Conservation (phyloP, 2,113 vertebrate genomes). For the Sebastes fasciatus region DNA sequence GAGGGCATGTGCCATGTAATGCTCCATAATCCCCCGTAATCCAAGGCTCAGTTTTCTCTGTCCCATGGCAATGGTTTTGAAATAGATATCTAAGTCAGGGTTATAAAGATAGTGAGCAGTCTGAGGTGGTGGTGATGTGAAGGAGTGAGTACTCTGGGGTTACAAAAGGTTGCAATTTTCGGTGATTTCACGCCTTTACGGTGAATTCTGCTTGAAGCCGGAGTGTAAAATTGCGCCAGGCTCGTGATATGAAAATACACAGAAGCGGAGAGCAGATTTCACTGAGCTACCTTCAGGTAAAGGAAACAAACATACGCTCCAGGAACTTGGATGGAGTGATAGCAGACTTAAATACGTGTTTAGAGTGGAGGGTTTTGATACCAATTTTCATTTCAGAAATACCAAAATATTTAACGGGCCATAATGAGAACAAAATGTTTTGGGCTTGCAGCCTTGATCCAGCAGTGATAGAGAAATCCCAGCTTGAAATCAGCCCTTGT, state of each 20-base stretch:
- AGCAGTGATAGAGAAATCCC: conserved; percentile 38
- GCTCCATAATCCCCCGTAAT: conserved; percentile 58
- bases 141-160: conserved; percentile 30
- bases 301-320: conserved; percentile 23
- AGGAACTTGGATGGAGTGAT: background rate
- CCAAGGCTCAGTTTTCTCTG: conserved; percentile 52
- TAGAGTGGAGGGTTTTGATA: background rate
- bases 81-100: conserved; percentile 57
- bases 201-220: conserved; percentile 42
- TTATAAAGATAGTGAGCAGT: conserved; percentile 53
- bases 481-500: conserved; percentile 43
- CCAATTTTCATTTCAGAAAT: conserved; percentile 40
- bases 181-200: conserved; percentile 54
- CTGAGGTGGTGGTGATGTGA: conserved; percentile 27
- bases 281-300: conserved; percentile 21
- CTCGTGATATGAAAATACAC: conserved; percentile 51
- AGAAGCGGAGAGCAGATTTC: conserved; percentile 40
- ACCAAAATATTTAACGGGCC: conserved; percentile 21
- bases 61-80: conserved; percentile 63
- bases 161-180: conserved; percentile 51
- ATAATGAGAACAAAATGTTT: conserved; percentile 46
- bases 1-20: conserved; percentile 64
- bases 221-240: conserved; percentile 40
- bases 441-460: conserved; percentile 30
- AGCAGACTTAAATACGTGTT: background rate